Conservation (phyloP, 2,888 invertebrate species). For the Hypsopygia costalis region DNA sequence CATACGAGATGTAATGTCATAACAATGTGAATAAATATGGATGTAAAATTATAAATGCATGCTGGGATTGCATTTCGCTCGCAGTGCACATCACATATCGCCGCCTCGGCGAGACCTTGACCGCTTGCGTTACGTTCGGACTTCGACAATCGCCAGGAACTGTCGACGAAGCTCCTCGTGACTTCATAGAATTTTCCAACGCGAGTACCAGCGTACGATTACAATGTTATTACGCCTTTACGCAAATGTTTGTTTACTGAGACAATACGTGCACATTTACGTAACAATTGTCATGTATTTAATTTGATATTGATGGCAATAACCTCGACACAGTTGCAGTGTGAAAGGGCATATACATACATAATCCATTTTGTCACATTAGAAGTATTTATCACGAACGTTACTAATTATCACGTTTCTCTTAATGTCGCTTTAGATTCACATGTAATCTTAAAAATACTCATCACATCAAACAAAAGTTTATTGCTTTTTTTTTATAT, state of each 20-base stretch:
- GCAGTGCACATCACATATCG: conserved; percentile 45
- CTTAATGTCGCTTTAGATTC: neutral
- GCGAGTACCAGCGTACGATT: conserved; percentile 41
- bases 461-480: no score
- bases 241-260: conserved; percentile 27
- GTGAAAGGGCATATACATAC: conserved; percentile 10
- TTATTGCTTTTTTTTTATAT: neutral
- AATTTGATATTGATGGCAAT: conserved; percentile 10
- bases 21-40: conserved; percentile 30
- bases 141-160: conserved; percentile 27
- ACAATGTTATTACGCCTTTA: conserved; percentile 39
- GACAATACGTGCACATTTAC: conserved; percentile 22
- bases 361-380: conserved; percentile 5
- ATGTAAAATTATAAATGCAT: conserved; percentile 30
- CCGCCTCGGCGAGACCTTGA: conserved; percentile 63
- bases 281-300: conserved; percentile 19
- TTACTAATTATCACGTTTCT: conserved; percentile 14
- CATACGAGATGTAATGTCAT: conserved; percentile 6
- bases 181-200: conserved; percentile 45
- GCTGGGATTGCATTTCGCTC: conserved; percentile 41
- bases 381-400: conserved; percentile 16
- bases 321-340: conserved; percentile 19
- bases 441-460: neutral
- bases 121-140: conserved; percentile 46
- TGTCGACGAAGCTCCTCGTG: conserved; percentile 47